phyloP scores from a whole-genome alignment of 2,797 vertebrate genomes.

The Smutsia gigantea region DNA sequence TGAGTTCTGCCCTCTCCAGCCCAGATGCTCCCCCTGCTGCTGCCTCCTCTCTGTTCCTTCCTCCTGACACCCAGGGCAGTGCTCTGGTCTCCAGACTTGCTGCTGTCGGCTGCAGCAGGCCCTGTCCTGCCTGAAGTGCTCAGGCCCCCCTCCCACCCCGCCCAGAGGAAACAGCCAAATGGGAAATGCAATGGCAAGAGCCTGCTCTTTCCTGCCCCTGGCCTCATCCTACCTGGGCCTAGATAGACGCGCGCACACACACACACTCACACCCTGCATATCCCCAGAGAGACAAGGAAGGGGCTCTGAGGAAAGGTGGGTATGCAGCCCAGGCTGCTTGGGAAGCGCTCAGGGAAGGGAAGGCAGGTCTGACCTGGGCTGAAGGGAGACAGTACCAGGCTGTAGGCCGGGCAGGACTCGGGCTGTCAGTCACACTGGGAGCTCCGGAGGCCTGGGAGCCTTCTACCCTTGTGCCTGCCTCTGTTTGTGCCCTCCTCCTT shows the following conservation, averaged over 20 bases:
- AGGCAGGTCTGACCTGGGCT: neutral
- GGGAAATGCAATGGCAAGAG: neutral
- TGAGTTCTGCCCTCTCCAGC: neutral
- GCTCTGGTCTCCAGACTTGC: neutral
- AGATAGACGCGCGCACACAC: neutral
- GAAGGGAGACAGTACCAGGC: neutral
- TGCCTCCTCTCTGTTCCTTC: neutral
- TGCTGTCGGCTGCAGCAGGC: constrained; percentile 9
- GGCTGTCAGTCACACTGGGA: neutral
- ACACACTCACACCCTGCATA: neutral
- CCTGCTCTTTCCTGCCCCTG: constrained; percentile 45
- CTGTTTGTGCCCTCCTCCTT: neutral
- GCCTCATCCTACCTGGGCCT: neutral
- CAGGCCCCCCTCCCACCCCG: neutral
- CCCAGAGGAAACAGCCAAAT: neutral
- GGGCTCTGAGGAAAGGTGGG: neutral
- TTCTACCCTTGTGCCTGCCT: neutral
- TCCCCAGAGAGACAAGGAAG: neutral
- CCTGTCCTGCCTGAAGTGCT: neutral
- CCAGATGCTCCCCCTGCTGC: neutral
- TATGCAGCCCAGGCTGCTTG: neutral
- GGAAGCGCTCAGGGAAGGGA: neutral
- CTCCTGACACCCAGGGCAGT: neutral
- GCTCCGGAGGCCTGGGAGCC: neutral
- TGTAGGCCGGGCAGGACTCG: neutral